Conservation (phyloP, 2,888 invertebrate genomes). For the Aleiodes alternator region DNA sequence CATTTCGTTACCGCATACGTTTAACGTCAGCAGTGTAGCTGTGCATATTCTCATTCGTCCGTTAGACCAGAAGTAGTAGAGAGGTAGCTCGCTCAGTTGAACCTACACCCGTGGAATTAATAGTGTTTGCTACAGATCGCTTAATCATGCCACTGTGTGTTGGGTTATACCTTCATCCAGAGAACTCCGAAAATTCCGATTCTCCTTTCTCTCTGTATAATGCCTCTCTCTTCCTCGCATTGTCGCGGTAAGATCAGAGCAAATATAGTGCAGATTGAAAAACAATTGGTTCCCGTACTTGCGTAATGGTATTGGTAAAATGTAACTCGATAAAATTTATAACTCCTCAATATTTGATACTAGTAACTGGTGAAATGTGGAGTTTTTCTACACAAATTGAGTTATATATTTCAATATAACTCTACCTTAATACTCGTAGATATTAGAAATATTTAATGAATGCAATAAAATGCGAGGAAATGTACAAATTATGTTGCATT, state of each 20-base stretch:
- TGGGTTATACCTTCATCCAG: slow-evolving; percentile 22
- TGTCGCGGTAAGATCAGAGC: slow-evolving; percentile 2
- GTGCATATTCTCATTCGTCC: slow-evolving; percentile 34
- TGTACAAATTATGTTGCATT: too few species aligned
- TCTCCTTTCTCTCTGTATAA: neutral
- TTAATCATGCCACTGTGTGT: slow-evolving; percentile 54
- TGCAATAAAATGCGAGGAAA: too few species aligned
- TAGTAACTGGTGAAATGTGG: too few species aligned
- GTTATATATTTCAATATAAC: too few species aligned
- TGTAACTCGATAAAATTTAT: too few species aligned
- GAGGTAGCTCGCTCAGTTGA: slow-evolving; percentile 36
- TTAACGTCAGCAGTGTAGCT: slow-evolving; percentile 24
- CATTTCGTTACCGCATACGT: slow-evolving; percentile 29
- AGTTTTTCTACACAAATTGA: too few species aligned
- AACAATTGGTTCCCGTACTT: too few species aligned
- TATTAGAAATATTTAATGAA: too few species aligned
- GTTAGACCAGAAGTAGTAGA: slow-evolving; percentile 12
- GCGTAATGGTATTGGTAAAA: too few species aligned
- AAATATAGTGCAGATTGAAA: too few species aligned
- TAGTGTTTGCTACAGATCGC: slow-evolving; percentile 58
- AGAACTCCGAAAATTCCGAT: slow-evolving; percentile 12
- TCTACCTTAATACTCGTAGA: too few species aligned
- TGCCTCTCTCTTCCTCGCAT: neutral
- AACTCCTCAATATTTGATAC: too few species aligned
- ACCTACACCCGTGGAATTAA: slow-evolving; percentile 54